Evolutionary conservation across 1,140 invertebrate genomes (phyloP).

Genomic region (Saxidomus purpurata): DNA sequence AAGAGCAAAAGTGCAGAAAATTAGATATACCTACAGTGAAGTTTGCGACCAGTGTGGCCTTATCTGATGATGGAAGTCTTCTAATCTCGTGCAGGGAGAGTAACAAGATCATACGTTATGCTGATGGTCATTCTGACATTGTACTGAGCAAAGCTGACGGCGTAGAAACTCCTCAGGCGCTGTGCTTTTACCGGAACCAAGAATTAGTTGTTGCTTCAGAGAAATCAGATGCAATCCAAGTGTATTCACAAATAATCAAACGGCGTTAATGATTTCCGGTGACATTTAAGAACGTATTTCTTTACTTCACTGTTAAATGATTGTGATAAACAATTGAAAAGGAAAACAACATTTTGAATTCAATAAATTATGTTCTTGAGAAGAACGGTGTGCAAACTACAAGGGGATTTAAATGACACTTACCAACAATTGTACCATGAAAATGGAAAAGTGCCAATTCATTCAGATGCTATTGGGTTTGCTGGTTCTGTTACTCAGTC

Average conservation of each 20-base stretch:
- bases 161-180: not conserved
- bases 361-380: too few species aligned
- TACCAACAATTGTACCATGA: too few species aligned
- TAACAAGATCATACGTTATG: not conserved
- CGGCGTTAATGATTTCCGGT: not conserved
- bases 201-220: not conserved
- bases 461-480: too few species aligned
- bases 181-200: not conserved
- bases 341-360: too few species aligned
- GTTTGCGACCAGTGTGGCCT: not conserved
- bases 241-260: not conserved
- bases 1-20: not conserved
- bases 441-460: too few species aligned
- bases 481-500: too few species aligned
- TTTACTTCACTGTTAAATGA: too few species aligned
- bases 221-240: not conserved
- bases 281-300: too few species aligned
- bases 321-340: too few species aligned
- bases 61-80: not conserved
- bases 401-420: too few species aligned
- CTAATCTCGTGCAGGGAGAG: not conserved
- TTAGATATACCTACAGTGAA: not conserved
- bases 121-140: not conserved
- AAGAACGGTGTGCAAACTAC: too few species aligned
- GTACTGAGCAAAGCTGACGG: not conserved